Percentiles rank a stretch among this genome's conserved stretches.
Conservation (phyloP, 2,797 vertebrate species). For the Chaetophractus vellerosus region DNA sequence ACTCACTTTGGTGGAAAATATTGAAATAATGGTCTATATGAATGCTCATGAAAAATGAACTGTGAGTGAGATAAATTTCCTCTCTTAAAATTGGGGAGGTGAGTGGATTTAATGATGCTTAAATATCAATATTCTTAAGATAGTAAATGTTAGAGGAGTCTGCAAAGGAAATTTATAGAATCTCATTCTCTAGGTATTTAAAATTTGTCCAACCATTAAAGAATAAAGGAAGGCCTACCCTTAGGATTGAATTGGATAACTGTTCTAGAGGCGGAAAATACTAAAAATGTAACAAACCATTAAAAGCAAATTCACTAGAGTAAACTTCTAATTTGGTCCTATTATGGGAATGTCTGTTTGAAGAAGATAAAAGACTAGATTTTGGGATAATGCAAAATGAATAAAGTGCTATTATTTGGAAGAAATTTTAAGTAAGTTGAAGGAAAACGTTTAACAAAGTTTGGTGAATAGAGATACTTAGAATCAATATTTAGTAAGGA, state of each 20-base stretch:
- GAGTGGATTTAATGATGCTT: background rate
- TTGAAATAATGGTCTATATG: constrained; percentile 5
- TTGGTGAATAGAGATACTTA: background rate
- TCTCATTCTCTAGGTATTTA: constrained; percentile 32
- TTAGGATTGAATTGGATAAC: background rate
- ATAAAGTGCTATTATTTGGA: constrained; percentile 30
- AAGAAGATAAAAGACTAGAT: constrained; percentile 1
- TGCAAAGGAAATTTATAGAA: background rate
- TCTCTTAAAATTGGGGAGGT: constrained; percentile 37
- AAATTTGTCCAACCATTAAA: constrained; percentile 4
- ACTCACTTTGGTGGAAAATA: background rate
- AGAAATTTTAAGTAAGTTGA: constrained; percentile 43
- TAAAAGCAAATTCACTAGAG: background rate
- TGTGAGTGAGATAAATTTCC: constrained; percentile 11
- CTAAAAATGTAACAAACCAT: background rate
- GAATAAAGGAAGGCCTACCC: background rate
- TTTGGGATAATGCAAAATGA: constrained; percentile 53
- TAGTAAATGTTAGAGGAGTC: constrained; percentile 23
- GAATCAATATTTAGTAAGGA: constrained; percentile 50
- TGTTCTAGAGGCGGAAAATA: background rate
- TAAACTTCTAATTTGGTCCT: background rate
- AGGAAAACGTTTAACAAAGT: background rate
- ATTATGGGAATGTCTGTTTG: constrained; percentile 4
- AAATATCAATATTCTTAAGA: background rate
- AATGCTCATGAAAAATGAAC: constrained; percentile 44